Evolutionary conservation across 2,113 vertebrate genomes (phyloP).

Genomic region (Corythaixoides concolor): DNA sequence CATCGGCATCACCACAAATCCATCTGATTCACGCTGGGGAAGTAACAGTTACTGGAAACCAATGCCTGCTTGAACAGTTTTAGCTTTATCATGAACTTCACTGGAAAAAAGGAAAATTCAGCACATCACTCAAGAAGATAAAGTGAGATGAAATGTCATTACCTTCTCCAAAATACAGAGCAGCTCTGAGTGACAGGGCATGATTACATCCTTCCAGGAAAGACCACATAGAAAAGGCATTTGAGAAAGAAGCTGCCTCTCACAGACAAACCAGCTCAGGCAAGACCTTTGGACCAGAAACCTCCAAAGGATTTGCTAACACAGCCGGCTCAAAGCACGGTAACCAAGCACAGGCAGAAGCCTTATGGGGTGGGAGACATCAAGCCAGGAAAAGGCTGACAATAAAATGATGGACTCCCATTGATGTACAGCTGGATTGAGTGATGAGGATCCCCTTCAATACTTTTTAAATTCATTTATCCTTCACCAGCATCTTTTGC

Average conservation of each 20-base stretch:
- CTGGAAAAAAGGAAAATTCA: neutral
- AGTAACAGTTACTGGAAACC: neutral
- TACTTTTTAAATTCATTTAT: neutral
- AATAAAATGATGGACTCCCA: rapidly evolving
- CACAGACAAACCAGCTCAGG: neutral
- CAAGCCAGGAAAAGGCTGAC: neutral
- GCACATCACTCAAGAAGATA: neutral
- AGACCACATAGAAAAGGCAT: neutral
- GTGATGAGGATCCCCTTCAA: neutral
- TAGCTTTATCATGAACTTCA: neutral
- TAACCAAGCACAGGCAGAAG: neutral
- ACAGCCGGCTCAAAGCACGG: neutral
- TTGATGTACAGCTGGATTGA: rapidly evolving
- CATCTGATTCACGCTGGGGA: neutral
- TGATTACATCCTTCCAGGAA: neutral
- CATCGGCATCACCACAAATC: neutral
- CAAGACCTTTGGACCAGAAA: neutral
- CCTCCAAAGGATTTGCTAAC: neutral
- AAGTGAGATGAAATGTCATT: neutral
- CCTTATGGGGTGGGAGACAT: rapidly evolving
- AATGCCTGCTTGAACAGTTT: neutral
- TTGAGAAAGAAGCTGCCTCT: neutral
- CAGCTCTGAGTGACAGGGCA: neutral
- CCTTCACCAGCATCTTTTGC: neutral
- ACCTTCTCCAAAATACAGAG: neutral